These are phyloP conservation scores for Halesus radiatus DNA, from an alignment of 1,140 invertebrate genomes.

Conservation along the genomic window DNA sequence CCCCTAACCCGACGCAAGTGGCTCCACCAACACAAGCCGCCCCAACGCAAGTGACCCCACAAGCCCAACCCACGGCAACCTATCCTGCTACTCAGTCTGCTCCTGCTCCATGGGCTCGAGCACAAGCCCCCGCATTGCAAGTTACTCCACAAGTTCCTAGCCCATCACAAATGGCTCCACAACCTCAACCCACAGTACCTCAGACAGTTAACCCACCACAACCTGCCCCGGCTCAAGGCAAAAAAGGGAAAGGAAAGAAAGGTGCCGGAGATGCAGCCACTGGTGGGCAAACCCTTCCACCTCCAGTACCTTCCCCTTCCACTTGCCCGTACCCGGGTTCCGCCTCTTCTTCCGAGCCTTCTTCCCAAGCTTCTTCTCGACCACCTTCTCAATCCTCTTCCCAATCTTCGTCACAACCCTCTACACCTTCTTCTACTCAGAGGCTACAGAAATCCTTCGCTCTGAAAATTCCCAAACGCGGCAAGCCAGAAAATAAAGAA, in stretches of 20 bases:
- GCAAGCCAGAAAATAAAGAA: not conserved
- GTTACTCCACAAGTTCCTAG: not conserved
- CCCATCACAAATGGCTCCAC: not conserved
- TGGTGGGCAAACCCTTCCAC: too few species aligned
- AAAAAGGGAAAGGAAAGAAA: not conserved
- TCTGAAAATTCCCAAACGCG: conserved; percentile 1
- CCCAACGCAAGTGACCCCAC: too few species aligned
- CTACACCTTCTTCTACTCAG: not conserved
- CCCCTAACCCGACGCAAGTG: too few species aligned
- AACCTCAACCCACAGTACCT: not conserved
- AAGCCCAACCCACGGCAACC: too few species aligned
- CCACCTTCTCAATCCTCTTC: not conserved
- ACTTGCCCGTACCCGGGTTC: not conserved
- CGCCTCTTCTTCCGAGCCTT: not conserved
- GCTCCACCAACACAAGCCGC: too few species aligned
- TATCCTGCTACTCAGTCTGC: too few species aligned
- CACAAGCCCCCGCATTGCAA: too few species aligned
- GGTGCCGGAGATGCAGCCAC: not conserved
- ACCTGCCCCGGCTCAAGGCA: not conserved
- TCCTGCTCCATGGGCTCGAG: too few species aligned
- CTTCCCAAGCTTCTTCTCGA: not conserved
- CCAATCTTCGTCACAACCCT: not conserved
- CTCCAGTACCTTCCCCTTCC: not conserved
- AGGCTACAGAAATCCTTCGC: not conserved
- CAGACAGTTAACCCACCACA: not conserved